Percentiles rank a stretch among this genome's conserved stretches.
phyloP scores from a whole-genome alignment of 1,140 invertebrate genomes.

The Solen grandis region DNA sequence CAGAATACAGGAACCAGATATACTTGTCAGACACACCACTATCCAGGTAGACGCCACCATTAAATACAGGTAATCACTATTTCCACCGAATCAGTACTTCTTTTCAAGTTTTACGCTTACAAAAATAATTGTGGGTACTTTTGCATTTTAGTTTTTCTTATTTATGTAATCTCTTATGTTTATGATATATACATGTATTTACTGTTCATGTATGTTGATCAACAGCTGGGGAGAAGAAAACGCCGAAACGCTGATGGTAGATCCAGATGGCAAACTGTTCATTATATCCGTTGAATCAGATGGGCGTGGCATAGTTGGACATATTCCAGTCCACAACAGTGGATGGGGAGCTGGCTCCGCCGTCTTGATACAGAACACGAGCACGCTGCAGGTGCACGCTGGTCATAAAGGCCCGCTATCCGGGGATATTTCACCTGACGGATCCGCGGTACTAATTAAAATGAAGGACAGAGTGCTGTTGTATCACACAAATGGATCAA shows the following conservation, averaged over 20 bases:
- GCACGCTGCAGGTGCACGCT: constrained; percentile 40
- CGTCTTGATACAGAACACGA: constrained; percentile 9
- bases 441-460: constrained; percentile 64
- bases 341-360: constrained; percentile 50
- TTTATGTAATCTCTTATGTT: neutral
- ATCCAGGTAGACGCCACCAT: constrained; percentile 9
- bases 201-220: constrained; percentile 1
- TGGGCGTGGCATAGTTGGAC: constrained; percentile 42
- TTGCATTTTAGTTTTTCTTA: neutral
- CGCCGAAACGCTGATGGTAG: constrained; percentile 53
- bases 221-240: constrained; percentile 56
- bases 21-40: neutral
- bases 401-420: constrained; percentile 63
- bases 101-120: neutral
- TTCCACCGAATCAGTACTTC: neutral
- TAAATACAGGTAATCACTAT: constrained; percentile 36
- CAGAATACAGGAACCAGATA: constrained; percentile 13
- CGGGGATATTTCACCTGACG: constrained; percentile 67
- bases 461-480: constrained; percentile 54
- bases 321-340: constrained; percentile 38
- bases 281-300: constrained; percentile 52
- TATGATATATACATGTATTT: neutral
- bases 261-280: constrained; percentile 52
- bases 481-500: constrained; percentile 12
- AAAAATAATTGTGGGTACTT: neutral